Base-by-base conservation (phyloP, 2,888 invertebrate species). In the Nephrotoma guestfalica region DNA sequence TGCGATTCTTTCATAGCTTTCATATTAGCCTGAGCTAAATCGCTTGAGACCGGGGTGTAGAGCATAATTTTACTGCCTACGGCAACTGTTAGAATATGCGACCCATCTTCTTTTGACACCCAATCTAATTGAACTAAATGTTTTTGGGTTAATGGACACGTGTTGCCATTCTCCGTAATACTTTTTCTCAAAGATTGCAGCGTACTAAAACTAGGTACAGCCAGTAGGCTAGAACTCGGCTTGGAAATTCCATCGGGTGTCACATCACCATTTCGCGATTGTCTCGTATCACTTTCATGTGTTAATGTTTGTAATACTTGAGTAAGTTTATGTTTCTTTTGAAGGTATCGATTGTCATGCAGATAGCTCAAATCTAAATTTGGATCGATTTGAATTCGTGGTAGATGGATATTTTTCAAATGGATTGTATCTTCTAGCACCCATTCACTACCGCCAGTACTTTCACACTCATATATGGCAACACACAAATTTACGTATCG, bases 51-150 rank as follows among this genome's bases (percentile, higher is more conserved):
- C 0, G 98, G 97, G 0, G 98, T 97, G 89, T 98, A 99, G 6
- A 99, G 92, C 90, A 98, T 94, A 57, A 99, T 96, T 91, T 97
- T 96, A 87, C 97, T 97, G 0, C 97, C 98, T 51, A 99, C 97
- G 0, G 97, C 98, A 0, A 99, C 98, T 0, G 99, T 99, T 57
- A 99, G 92, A 89, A 99, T 97, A 91, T 99, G 99, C 0, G 98
- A 97, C 0, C 99, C 99, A 90, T 99, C 99, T 91, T 99, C 99
- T 89, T 99, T 98, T 0, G 99, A 98, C 11, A 99, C 99, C 99
- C 99, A 99, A 92, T 99, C 99, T 57, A 99, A 92, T 90, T 98
- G 98, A 0, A 99, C 98, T 41, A 98, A 92, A 91, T 97, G 97
- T 91, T 97, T 97, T 90, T 97, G 97, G 0, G 97, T 97, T 51